Conservation (phyloP, 2,888 invertebrate genomes). For the Synergus itoensis region DNA sequence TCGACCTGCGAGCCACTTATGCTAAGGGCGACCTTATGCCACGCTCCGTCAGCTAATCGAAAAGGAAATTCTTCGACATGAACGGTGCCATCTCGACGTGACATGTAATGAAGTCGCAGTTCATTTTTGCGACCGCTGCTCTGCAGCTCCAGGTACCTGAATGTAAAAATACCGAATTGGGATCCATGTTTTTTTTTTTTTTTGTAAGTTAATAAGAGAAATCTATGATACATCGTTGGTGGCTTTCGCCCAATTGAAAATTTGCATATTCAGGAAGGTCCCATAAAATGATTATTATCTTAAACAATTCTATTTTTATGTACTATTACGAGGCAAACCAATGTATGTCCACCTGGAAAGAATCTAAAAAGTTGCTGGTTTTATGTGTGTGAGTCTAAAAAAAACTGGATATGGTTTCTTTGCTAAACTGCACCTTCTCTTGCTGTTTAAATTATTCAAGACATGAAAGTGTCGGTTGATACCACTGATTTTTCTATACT, state of each 20-base stretch:
- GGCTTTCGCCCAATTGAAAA: background rate
- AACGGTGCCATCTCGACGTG: conserved; percentile 82
- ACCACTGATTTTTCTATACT: too few relatives aligned
- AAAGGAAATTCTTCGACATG: conserved; percentile 93
- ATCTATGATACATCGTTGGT: background rate
- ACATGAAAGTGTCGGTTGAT: too few relatives aligned
- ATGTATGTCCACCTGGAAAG: too few relatives aligned
- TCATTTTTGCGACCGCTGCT: conserved; percentile 93
- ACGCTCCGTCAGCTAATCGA: conserved; percentile 91
- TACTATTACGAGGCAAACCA: too few relatives aligned
- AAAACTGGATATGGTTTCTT: too few relatives aligned
- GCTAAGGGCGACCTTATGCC: conserved; percentile 92
- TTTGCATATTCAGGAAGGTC: conserved; percentile 3
- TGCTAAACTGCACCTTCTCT: too few relatives aligned
- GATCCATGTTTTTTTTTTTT: background rate
- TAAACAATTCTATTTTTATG: background rate
- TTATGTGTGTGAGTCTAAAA: too few relatives aligned
- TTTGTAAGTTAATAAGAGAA: background rate
- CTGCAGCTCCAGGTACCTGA: conserved; percentile 93
- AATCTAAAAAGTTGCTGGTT: too few relatives aligned
- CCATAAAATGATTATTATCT: background rate
- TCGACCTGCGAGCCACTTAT: conserved; percentile 91
- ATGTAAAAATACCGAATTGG: background rate
- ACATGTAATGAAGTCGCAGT: conserved; percentile 90
- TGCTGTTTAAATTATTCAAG: too few relatives aligned